Base-by-base conservation (phyloP, 2,888 invertebrate genomes). In the Anticlea derivata region DNA sequence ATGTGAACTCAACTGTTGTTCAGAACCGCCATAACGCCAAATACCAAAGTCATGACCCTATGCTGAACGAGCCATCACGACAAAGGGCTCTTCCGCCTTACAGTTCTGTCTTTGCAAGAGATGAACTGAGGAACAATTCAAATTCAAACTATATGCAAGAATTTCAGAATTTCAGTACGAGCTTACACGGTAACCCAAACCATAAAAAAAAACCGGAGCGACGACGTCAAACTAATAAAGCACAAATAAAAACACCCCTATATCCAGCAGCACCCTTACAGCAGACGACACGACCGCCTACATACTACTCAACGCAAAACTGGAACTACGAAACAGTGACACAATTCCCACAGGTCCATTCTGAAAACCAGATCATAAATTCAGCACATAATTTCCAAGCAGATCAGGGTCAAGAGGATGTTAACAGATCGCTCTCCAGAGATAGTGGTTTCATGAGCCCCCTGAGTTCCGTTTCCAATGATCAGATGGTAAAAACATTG, bases 361-460 rank as follows among this genome's bases (percentile, higher is more conserved):
- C 31, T 6, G 22, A 37, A 1, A 17, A 29, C 5, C 33, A 37
- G 29, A 2, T 22, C 0, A 23, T 20, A 8, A 48, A 27, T 39
- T 17, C 30, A 31, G 20, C 34, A 7, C 7, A 44, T 33, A 13
- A 7, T 7, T 29, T 24, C 7, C 43, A 35, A 44, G n/a, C 13
- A 31, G 26, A 39, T 12, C 23, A 49, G 12, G 30, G 13, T 5
- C 34, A 26, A 24, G 12, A 37, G 23, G 55, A 61, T 38, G 11
- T 22, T 5, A 43, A 50, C 30, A 64, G 68, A 58, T 73, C 73
- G 22, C 68, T 66, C 29, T 77, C 77, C 10, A 68, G 65, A 41
- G 75, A 77, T 26, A 76, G 75, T 55, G 76, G 75, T 2, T 63
- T 71, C 47, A 60, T 56, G 33, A 74, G 70, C 58, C 76, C 77